Conservation (phyloP, 2,113 vertebrate genomes). For the Muntiacus muntjak region DNA sequence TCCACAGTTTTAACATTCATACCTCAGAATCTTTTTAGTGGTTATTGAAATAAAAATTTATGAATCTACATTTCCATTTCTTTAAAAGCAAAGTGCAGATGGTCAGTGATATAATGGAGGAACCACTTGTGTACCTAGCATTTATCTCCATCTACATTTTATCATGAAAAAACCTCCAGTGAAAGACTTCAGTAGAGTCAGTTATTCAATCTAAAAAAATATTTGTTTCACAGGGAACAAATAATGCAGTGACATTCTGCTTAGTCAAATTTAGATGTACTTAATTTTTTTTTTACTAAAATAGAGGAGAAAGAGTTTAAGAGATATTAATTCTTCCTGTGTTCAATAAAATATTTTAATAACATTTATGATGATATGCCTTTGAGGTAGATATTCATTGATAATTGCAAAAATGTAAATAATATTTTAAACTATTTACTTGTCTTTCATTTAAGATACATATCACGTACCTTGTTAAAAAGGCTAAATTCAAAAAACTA, state of each 20-base stretch:
- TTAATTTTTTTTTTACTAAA: neutral
- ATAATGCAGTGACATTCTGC: neutral
- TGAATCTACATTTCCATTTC: neutral
- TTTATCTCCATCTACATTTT: neutral
- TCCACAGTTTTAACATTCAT: neutral
- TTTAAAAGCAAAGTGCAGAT: neutral
- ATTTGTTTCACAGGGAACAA: neutral
- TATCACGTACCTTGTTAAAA: constrained; percentile 35
- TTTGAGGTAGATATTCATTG: neutral
- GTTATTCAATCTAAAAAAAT: constrained; percentile 66
- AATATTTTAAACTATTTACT: neutral
- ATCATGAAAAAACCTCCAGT: neutral
- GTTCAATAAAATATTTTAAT: neutral
- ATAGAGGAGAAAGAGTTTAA: neutral
- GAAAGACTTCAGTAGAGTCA: constrained; percentile 11
- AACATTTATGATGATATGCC: neutral
- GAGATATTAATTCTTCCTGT: neutral
- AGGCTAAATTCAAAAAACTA: neutral
- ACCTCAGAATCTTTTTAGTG: neutral
- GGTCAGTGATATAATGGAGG: neutral
- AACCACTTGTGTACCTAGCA: neutral
- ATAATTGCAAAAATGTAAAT: neutral
- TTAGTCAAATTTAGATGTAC: neutral
- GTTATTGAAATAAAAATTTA: neutral
- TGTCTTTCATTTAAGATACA: neutral